These are phyloP conservation scores for Andrena camellia DNA, from an alignment of 2,888 invertebrate genomes.

Conservation along the genomic window DNA sequence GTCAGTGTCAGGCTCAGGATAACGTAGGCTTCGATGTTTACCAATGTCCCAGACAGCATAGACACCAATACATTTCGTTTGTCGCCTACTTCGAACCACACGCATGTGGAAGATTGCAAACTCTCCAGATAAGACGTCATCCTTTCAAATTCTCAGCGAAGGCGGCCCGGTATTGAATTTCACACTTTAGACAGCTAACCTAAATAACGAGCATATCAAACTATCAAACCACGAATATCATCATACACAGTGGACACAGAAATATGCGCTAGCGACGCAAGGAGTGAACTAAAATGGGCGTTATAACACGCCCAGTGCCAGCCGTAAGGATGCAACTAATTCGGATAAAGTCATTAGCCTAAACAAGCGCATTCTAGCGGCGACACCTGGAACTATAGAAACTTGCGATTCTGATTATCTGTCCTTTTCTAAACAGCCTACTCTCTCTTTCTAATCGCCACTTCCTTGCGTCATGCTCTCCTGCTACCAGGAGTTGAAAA, in stretches of 20 bases:
- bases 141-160: slow-evolving; percentile 10
- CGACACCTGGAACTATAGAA: too few species aligned
- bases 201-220: slow-evolving; percentile 56
- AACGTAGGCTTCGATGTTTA: slow-evolving; percentile 85
- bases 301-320: too few species aligned
- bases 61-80: slow-evolving; percentile 95
- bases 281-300: too few species aligned
- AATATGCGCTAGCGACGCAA: too few species aligned
- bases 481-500: too few species aligned
- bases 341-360: too few species aligned
- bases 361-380: too few species aligned
- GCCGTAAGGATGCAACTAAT: too few species aligned
- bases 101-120: slow-evolving; percentile 90
- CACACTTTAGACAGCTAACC: slow-evolving; percentile 56
- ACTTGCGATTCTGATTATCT: too few species aligned
- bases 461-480: too few species aligned
- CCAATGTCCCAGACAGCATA: slow-evolving; percentile 94
- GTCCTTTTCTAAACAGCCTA: too few species aligned
- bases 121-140: slow-evolving; percentile 90
- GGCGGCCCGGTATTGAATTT: background rate
- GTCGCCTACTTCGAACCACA: slow-evolving; percentile 94
- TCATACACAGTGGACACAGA: background rate
- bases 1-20: background rate
- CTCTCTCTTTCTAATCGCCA: too few species aligned
- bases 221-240: slow-evolving; percentile 25